Evolutionary conservation across 2,797 vertebrate species (phyloP), one percentile per base, ranked within the genome.

Genomic region (Anabacerthia variegaticeps): DNA sequence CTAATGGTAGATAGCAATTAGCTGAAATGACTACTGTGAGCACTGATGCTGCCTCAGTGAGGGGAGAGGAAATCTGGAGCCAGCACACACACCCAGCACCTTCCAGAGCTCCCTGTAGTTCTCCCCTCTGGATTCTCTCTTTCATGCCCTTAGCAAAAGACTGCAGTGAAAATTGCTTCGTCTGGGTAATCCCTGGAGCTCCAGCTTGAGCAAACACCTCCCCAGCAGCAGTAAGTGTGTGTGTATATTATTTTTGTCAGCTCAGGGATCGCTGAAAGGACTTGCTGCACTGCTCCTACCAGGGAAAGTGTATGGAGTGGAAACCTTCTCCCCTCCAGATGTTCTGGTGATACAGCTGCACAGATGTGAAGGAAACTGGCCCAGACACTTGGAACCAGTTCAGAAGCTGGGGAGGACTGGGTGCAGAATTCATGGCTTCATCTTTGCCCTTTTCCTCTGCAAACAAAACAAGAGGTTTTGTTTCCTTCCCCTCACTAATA

Each of bases 1-100:
- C 95, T 96, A 96, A 94, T 92, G 95, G 93, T 75, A 89, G 95
- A 88, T 73, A 84, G 96, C 94, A 97, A 96, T 96, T 94, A 95
- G 81, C 93, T 93, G 91, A 94, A 96, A 95, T 95, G 91, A 97
- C 87, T 87, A 78, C 92, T 92, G 79, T 68, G 82, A 85, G 87
- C 76, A 37, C 68, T 93, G 92, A n/a, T 68, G 87, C 85, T 95
- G 19, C 95, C 39, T 78, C 95, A 78, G 46, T 1, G 61, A 92
- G 69, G 39, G 80, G 82, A 93, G 91, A 85, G 75, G 68, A 87
- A 93, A 79, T 68, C 59, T 96, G 94, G 82, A 95, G 95, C 95
- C 93, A 92, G 68, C 20, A 6, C n/a, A 11, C 37, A 88, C 52
- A 69, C 51, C 66, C 36, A 24, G 77, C 36, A n/a, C 69, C 93